Evolutionary conservation across 2,113 vertebrate species (phyloP).

Genomic region (Crocuta crocuta): DNA sequence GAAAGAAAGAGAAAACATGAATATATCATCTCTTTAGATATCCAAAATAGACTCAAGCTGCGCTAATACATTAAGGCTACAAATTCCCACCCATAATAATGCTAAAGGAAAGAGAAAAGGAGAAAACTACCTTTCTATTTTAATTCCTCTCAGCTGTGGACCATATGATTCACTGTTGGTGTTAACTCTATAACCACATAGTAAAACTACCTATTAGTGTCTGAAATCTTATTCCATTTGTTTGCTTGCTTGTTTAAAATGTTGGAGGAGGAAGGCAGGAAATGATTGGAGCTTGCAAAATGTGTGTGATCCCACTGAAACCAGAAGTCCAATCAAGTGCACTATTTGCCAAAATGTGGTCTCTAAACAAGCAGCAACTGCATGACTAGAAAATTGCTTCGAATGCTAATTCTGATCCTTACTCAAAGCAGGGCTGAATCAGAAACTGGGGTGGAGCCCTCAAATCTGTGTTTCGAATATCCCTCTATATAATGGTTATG

Average conservation of each 20-base stretch:
- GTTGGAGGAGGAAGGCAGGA: fast-evolving
- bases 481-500: background rate
- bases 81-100: background rate
- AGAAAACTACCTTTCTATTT: background rate
- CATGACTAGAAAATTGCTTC: background rate
- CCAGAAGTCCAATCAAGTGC: background rate
- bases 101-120: background rate
- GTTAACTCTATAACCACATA: background rate
- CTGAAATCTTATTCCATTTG: background rate
- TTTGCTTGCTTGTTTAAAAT: background rate
- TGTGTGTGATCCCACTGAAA: background rate
- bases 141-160: background rate
- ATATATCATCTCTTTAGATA: background rate
- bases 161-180: background rate
- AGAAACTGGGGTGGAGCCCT: background rate
- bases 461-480: background rate
- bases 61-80: background rate
- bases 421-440: background rate
- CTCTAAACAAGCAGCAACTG: background rate
- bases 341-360: background rate
- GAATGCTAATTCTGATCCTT: background rate
- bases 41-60: background rate
- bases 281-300: background rate
- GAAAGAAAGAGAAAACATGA: background rate
- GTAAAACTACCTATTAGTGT: background rate